Base-by-base conservation (phyloP, 2,797 vertebrate species). In the Pseudochaenichthys georgianus region DNA sequence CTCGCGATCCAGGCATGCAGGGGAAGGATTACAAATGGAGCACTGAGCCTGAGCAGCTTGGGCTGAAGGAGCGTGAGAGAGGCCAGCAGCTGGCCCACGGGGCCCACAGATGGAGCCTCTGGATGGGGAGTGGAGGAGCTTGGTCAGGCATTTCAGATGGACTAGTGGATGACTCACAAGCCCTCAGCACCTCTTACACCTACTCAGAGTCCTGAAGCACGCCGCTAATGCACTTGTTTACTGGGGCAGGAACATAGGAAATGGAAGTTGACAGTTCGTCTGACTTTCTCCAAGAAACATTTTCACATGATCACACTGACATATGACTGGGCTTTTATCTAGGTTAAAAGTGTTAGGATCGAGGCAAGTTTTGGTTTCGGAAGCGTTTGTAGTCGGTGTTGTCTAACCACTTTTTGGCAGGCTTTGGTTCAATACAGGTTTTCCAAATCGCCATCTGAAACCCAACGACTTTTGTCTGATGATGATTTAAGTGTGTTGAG, bases 61-160 rank as follows among this genome's bases (percentile, higher is more conserved):
- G 79, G 81, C 78, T 83, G 74, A 64, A 81, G 87, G 88, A 87
- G 92, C 91, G 74, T 90, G 91, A 89, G 88, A 92, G 83, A 92
- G 86, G 79, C 87, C 89, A 77, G 82, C 75, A 76, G 76, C 80
- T 75, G 82, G 88, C 85, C 90, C 72, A 77, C 50, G 64, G 85
- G 86, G 82, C 64, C 87, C 82, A 78, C 87, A 89, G 90, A 92
- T 89, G 83, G 90, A 89, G 83, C 79, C 78, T 85, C 80, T 83
- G 87, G 86, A 82, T 77, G 82, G 84, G 82, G 79, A 88, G 80
- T 74, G 77, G 74, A 84, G 70, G 70, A 84, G 80, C 76, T 80
- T 76, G 81, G 64, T 74, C 64, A 74, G 80, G 75, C 82, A 72
- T 87, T 83, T 93, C 80, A 75, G 84, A 88, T 82, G 82, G 76